Evolutionary conservation across 2,113 vertebrate genomes (phyloP).

Genomic region (Polypterus bichir): DNA sequence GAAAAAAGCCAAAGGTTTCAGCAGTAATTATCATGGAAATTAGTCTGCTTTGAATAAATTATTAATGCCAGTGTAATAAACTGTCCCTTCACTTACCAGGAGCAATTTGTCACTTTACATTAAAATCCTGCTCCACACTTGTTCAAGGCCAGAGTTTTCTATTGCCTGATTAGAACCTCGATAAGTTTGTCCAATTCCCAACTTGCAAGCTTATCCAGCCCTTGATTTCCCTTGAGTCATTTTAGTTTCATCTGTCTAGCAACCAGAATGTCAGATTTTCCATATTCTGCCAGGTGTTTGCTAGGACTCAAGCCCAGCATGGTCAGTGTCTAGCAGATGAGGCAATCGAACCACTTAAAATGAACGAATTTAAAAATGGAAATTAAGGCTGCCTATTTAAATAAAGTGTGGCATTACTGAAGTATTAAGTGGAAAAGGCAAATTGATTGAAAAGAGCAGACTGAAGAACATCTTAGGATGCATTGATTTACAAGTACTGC

Average conservation of each 20-base stretch:
- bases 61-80: constrained; percentile 16
- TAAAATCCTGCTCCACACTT: constrained; percentile 19
- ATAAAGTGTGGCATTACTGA: constrained; percentile 18
- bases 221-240: constrained; percentile 17
- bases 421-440: constrained; percentile 13
- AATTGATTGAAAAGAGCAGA: constrained; percentile 12
- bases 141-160: constrained; percentile 13
- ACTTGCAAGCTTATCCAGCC: constrained; percentile 11
- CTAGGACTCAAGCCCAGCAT: constrained; percentile 1
- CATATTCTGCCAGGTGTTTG: neutral
- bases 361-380: constrained; percentile 15
- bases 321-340: constrained; percentile 8
- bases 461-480: neutral
- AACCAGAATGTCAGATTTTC: constrained; percentile 5
- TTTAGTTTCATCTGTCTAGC: constrained; percentile 1
- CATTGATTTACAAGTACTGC: neutral
- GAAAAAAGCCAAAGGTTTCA: constrained; percentile 14
- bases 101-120: constrained; percentile 26
- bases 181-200: constrained; percentile 13
- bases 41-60: constrained; percentile 11
- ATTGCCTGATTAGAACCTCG: constrained; percentile 21
- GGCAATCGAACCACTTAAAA: constrained; percentile 15
- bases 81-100: constrained; percentile 24
- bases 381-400: constrained; percentile 15
- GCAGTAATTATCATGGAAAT: constrained; percentile 18